Evolutionary conservation across 1,140 invertebrate genomes (phyloP).

Genomic region (Aphidius ervi): DNA sequence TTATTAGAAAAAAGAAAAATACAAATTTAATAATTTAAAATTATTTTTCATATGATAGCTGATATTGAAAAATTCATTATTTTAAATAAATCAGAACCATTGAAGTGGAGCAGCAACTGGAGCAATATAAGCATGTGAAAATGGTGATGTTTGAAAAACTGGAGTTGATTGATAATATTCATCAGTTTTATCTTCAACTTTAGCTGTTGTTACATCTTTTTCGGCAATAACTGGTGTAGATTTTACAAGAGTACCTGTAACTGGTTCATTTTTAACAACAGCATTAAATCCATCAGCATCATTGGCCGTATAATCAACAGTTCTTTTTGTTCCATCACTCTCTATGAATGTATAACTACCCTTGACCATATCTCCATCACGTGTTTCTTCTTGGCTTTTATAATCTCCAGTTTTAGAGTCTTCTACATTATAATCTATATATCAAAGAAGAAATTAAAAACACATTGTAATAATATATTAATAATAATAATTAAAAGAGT

Average conservation of each 20-base stretch:
- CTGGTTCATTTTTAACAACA: slow-evolving; percentile 13
- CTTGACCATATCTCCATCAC: slow-evolving; percentile 23
- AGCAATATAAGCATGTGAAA: background rate
- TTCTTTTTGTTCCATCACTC: slow-evolving; percentile 16
- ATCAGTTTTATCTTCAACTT: too few relatives aligned
- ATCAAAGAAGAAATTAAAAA: too few relatives aligned
- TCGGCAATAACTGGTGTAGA: background rate
- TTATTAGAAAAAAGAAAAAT: too few relatives aligned
- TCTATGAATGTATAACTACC: slow-evolving; percentile 23
- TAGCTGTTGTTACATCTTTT: too few relatives aligned
- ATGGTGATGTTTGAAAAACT: background rate
- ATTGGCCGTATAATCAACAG: slow-evolving; percentile 19
- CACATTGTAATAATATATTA: too few relatives aligned
- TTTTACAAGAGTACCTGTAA: slow-evolving; percentile 5
- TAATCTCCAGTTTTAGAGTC: slow-evolving; percentile 23
- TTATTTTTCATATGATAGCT: too few relatives aligned
- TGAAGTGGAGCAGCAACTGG: background rate
- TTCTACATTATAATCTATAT: slow-evolving; percentile 9
- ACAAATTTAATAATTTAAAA: too few relatives aligned
- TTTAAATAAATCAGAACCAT: too few relatives aligned
- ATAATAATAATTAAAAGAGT: too few relatives aligned
- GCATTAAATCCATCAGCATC: slow-evolving; percentile 19
- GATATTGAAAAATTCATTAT: too few relatives aligned
- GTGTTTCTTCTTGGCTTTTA: slow-evolving; percentile 23
- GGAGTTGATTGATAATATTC: background rate